phyloP scores from a whole-genome alignment of 2,113 vertebrate species.

The Etia nguti region DNA sequence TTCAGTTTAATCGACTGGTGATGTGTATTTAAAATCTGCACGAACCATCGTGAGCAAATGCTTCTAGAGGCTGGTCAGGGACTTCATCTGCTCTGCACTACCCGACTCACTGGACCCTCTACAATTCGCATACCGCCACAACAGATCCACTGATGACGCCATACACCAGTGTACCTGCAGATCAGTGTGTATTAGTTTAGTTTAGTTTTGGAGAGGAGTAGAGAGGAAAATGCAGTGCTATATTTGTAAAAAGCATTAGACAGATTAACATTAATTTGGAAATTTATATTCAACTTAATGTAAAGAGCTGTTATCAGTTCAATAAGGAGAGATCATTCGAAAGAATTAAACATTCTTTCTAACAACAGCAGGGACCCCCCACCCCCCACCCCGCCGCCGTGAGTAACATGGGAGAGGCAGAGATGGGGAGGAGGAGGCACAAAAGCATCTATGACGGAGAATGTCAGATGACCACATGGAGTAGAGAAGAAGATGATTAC shows the following conservation, averaged over 20 bases:
- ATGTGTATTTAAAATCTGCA: no score
- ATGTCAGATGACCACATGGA: background rate
- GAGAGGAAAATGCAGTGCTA: background rate
- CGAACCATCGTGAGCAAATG: no score
- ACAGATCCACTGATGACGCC: no score
- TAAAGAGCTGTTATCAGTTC: background rate
- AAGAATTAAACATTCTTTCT: background rate
- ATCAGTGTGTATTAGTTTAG: background rate
- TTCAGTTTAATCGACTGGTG: no score
- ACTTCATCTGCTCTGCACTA: no score
- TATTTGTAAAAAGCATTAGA: background rate
- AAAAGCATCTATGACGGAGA: background rate
- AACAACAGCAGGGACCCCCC: background rate
- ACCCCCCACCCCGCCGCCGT: background rate
- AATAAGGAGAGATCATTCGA: background rate
- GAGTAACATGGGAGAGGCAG: background rate
- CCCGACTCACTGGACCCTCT: no score
- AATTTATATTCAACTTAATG: background rate
- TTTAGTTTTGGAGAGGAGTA: background rate
- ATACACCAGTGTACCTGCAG: no score
- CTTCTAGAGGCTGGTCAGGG: no score
- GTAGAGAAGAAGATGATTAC: background rate
- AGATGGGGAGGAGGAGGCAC: background rate
- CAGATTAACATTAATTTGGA: background rate
- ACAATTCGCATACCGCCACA: no score